phyloP scores from a whole-genome alignment of 2,888 invertebrate species.

The Cremastinae sp. region DNA sequence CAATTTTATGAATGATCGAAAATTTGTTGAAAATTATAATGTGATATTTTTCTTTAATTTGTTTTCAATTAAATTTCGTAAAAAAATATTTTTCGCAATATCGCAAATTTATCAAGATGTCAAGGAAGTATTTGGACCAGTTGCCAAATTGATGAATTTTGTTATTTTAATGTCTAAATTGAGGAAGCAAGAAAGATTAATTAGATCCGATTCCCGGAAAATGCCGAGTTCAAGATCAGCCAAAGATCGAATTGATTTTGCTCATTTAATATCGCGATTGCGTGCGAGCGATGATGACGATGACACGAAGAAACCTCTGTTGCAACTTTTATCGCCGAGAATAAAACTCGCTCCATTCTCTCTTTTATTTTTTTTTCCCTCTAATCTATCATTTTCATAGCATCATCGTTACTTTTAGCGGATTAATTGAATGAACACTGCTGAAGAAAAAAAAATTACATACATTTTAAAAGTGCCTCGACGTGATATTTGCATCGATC shows the following conservation, averaged over 20 bases:
- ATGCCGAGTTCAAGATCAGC: constrained; percentile 43
- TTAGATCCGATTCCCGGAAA: constrained; percentile 39
- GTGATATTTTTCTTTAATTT: too few relatives aligned
- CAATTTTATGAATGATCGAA: too few relatives aligned
- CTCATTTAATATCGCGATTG: constrained; percentile 29
- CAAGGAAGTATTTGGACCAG: neutral
- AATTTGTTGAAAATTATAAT: too few relatives aligned
- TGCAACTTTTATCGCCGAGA: constrained; percentile 23
- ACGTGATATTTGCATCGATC: too few relatives aligned
- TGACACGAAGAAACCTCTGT: constrained; percentile 16
- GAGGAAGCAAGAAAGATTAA: constrained; percentile 10
- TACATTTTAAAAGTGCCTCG: too few relatives aligned
- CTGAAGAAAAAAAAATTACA: too few relatives aligned
- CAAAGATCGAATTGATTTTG: constrained; percentile 47
- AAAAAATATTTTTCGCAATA: too few relatives aligned
- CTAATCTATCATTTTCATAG: too few relatives aligned
- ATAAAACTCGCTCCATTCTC: constrained; percentile 26
- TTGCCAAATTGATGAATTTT: constrained; percentile 22
- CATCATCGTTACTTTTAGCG: too few relatives aligned
- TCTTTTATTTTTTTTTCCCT: neutral
- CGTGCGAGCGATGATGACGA: constrained; percentile 26
- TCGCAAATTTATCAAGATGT: too few relatives aligned
- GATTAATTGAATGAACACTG: too few relatives aligned
- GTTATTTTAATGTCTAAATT: neutral
- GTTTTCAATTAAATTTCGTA: too few relatives aligned